Evolutionary conservation across 2,113 vertebrate genomes (phyloP), one percentile per base, ranked within the genome.

Genomic region (Puffinus mauretanicus): DNA sequence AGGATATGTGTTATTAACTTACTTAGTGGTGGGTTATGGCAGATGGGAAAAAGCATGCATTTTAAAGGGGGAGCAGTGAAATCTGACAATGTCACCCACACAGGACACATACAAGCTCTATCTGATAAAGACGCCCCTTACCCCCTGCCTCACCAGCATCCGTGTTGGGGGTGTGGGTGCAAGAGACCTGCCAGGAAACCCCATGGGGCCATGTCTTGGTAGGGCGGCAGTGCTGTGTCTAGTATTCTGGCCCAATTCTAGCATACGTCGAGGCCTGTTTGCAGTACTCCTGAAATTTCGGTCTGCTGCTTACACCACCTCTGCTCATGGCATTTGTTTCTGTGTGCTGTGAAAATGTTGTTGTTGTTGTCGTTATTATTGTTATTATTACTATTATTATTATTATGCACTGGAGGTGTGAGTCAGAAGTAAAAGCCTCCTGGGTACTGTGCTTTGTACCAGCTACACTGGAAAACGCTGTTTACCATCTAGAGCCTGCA

Each of bases 241-340:
- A 32, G 13, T 49, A 24, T 36, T 49, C 24, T 38, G 27, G 36
- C 51, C 27, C 51, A 65, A 12, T 67, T 82, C 62, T 65, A 55
- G 29, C 0, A 1, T n/a, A 70, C 9, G 7, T 40, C 0, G 2
- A 77, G 3, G 17, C 47, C 51, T 91, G 25, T 66, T 88, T 70
- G 61, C 21, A 44, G 38, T 7, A 38, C 29, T 60, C 3, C 1
- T 52, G 61, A 72, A 86, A 86, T 85, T 86, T 88, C 76, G 83
- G n/a, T 42, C 29, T 51, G 38, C 60, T 79, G 64, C 42, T 91
- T 66, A 55, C 2, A 3, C 21, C 51, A 85, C 10, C 49, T 42
- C 46, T 46, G 60, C 29, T 93, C 40, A 44, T 7, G 49, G 25
- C 5, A 4, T 55, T 72, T 82, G 27, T 82, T 94, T 87, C 70